phyloP scores from a whole-genome alignment of 2,888 invertebrate species.

The Microctonus hyperodae region DNA sequence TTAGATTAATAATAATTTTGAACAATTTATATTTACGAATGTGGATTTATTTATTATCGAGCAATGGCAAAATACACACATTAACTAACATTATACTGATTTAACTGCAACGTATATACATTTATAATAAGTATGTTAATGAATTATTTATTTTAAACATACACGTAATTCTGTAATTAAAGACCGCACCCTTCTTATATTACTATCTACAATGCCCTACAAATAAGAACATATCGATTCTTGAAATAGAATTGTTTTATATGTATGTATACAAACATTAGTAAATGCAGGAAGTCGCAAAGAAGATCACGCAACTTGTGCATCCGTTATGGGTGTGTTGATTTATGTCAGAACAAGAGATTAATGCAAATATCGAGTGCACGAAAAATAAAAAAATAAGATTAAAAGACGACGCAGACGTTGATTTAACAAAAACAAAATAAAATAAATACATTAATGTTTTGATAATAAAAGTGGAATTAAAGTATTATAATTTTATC shows the following conservation, averaged over 20 bases:
- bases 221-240: slow-evolving; percentile 41
- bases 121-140: neutral
- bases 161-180: slow-evolving; percentile 33
- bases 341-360: neutral
- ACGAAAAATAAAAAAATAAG: neutral
- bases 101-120: neutral
- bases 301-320: neutral
- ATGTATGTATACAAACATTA: neutral
- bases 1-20: too few species aligned
- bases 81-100: neutral
- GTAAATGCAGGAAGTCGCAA: neutral
- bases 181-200: slow-evolving; percentile 41
- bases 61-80: neutral
- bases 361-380: neutral
- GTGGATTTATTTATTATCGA: neutral
- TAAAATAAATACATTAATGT: neutral
- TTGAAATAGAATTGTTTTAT: slow-evolving; percentile 45
- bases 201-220: slow-evolving; percentile 47
- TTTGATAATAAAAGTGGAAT: neutral
- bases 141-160: slow-evolving; percentile 26
- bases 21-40: too few species aligned
- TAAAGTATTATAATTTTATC: neutral
- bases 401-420: neutral
- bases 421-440: neutral
- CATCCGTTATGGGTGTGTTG: neutral